A percentile compares a stretch with the other conserved stretches of the same genome.
phyloP scores from a whole-genome alignment of 1,140 invertebrate species.

The Drosophila pallidifrons region DNA sequence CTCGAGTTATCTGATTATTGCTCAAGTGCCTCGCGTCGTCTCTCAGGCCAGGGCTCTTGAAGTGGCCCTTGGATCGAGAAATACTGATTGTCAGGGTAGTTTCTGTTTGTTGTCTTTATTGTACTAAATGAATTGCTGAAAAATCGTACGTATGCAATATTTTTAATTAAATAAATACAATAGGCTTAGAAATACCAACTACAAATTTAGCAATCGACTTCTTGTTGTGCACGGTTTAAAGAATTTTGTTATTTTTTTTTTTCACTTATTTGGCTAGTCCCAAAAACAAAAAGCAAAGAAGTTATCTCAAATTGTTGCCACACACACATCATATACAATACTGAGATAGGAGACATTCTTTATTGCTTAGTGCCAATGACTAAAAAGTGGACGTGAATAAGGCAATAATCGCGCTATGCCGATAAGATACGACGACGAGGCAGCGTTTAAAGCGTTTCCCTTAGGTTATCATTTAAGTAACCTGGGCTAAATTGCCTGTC shows the following conservation, averaged over 20 bases:
- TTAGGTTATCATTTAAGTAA: slow-evolving; percentile 2
- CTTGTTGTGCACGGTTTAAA: slow-evolving; percentile 12
- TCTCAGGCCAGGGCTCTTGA: slow-evolving; percentile 40
- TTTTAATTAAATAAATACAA: slow-evolving; percentile 44
- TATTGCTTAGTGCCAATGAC: slow-evolving; percentile 46
- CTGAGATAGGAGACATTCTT: slow-evolving; percentile 41
- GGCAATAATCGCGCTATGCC: slow-evolving; percentile 38
- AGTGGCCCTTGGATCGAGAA: slow-evolving; percentile 35
- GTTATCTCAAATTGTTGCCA: slow-evolving; percentile 36
- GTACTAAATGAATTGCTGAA: slow-evolving; percentile 1
- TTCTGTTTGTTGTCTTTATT: neutral
- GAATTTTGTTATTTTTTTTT: slow-evolving; percentile 9
- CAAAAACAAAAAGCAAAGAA: slow-evolving; percentile 13
- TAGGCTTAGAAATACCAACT: neutral
- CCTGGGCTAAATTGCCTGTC: neutral
- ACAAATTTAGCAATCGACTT: neutral
- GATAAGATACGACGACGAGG: slow-evolving; percentile 36
- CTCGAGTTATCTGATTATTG: slow-evolving; percentile 37
- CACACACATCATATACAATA: slow-evolving; percentile 5
- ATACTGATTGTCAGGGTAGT: slow-evolving; percentile 7
- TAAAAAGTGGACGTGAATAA: slow-evolving; percentile 44
- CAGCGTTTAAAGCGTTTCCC: neutral
- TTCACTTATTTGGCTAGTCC: slow-evolving; percentile 24
- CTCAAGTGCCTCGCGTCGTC: slow-evolving; percentile 26
- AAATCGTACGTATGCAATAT: slow-evolving; percentile 31